Evolutionary conservation across 2,113 vertebrate species (phyloP), one percentile per base, ranked within the genome.

Genomic region (Taurulus bubalis): DNA sequence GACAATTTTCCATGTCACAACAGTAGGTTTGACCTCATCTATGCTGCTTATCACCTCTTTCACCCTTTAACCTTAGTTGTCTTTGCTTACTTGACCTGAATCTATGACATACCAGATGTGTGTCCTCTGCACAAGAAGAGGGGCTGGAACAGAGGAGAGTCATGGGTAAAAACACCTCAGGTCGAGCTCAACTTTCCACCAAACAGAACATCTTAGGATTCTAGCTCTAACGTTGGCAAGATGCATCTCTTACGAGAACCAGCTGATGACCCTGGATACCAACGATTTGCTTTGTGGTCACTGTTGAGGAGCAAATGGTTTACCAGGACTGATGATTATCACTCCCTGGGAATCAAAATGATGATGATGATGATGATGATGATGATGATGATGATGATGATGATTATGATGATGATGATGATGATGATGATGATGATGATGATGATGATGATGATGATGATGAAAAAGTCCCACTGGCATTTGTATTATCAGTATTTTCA

Each of bases 241-340:
- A 79, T 71, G 59, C 32, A 7, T 28, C 36, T n/a, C 8, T 83
- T 65, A 86, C 71, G 47, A 80, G 56, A 14, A 81, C 56, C 84
- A 87, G 64, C 77, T 79, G 74, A 83, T 79, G 28, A 26, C 4
- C 12, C 22, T 36, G 45, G 51, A 70, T 77, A 51, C 26, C 36
- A 84, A 58, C 77, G 32, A 82, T 75, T 81, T 63, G 45, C 40
- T 63, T 47, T 78, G 80, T 18, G 62, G 82, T 75, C 11, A 4
- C 30, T 81, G 63, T 62, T 58, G 45, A 60, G 58, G 51, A 76
- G 42, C 14, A 55, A 36, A 63, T 67, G 24, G 66, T 81, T 81
- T 49, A 59, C 70, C 51, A 74, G 32, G n/a, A 45, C 24, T 56
- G 64, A 75, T 79, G 59, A 78, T 32, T 42, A 71, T 56, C 68